Evolutionary conservation across 2,797 vertebrate species (phyloP), one percentile per base, ranked within the genome.

Genomic region (Limosa lapponica): DNA sequence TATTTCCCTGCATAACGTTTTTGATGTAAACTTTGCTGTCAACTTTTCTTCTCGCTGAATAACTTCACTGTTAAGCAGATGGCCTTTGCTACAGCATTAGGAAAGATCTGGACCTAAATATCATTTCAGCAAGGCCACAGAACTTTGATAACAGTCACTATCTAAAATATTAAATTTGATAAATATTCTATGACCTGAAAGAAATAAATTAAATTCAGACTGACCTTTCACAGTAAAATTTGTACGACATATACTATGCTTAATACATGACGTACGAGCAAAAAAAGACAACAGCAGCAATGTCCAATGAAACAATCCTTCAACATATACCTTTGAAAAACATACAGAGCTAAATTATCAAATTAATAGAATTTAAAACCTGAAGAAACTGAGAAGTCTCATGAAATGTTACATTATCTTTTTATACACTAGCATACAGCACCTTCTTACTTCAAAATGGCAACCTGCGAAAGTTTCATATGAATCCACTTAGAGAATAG

Each of bases 201-300:
- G 8, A 90, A 83, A 11, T 1, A 32, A 70, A 65, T 32, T 49
- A 66, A 75, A 77, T n/a, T 82, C 14, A 87, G 32, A 18, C 6
- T 44, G 52, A 59, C 41, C 34, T 65, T 55, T 8, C 19, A 34
- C 12, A 49, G 8, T 34, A 69, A 75, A 44, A 58, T 66, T 74
- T 57, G 2, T 41, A 43, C 24, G 14, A 57, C 17, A 22, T 13
- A 19, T 3, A 6, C 5, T 34, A 9, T 27, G 11, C 32, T 87
- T 59, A 49, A 62, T 22, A 77, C 2, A 19, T 0, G 0, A 20
- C 1, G 0, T 16, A 69, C 64, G 67, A 69, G 4, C 16, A 91
- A 75, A 54, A 39, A 65, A 64, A 52, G 5, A 1, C 22, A 70
- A 71, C 6, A 62, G 25, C 13, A 82, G 8, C 36, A 78, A 81